phyloP scores from a whole-genome alignment of 2,113 vertebrate genomes.

The Xenopus tropicalis region DNA sequence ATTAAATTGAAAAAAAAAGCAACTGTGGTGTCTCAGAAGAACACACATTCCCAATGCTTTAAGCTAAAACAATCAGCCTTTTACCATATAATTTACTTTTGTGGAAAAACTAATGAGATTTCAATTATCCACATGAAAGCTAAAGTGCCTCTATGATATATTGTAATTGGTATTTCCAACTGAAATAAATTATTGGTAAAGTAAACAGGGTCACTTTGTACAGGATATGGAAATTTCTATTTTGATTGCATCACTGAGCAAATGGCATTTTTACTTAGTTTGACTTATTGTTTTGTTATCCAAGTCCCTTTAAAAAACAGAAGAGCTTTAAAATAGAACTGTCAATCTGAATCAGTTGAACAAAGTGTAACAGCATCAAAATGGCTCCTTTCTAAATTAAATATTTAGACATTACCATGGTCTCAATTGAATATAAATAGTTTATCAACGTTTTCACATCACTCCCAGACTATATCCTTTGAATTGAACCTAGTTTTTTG shows the following conservation, averaged over 20 bases:
- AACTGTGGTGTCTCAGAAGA: conserved; percentile 18
- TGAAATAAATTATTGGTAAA: conserved; percentile 40
- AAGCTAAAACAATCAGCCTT: conserved; percentile 29
- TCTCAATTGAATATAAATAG: conserved; percentile 11
- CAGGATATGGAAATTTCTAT: conserved; percentile 13
- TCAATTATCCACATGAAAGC: conserved; percentile 38
- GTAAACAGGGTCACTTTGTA: conserved; percentile 26
- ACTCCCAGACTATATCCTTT: no score
- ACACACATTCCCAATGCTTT: conserved; percentile 23
- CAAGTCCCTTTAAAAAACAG: conserved; percentile 1
- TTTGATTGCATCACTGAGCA: conserved; percentile 27
- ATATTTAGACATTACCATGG: neutral
- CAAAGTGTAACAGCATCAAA: neutral
- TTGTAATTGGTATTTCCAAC: conserved; percentile 40
- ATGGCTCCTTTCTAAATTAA: neutral
- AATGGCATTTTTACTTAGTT: conserved; percentile 1
- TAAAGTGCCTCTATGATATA: conserved; percentile 23
- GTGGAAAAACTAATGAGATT: conserved; percentile 37
- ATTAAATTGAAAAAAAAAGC: conserved; percentile 32
- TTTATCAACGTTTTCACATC: neutral
- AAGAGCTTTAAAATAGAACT: neutral
- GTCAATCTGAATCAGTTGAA: neutral
- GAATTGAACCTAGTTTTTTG: no score
- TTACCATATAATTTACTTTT: conserved; percentile 39
- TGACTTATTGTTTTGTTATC: conserved; percentile 21